Conservation (phyloP, 2,888 invertebrate species). For the Eupithecia exiguata region DNA sequence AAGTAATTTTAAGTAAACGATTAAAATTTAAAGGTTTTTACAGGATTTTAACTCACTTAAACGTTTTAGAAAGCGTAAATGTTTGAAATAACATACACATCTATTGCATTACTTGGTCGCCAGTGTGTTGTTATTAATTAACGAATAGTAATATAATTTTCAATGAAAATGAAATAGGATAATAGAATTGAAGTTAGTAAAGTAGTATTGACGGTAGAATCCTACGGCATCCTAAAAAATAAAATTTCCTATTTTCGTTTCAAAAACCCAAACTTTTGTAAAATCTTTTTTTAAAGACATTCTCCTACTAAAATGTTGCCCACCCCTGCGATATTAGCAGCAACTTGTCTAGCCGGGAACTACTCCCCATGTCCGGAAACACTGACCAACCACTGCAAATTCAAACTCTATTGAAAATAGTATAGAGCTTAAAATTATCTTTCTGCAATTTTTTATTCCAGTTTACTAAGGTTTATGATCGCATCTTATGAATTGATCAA, state of each 20-base stretch:
- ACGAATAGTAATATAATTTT: no score
- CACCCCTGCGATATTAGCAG: constrained; percentile 61
- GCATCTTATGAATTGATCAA: constrained; percentile 27
- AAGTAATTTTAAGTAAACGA: no score
- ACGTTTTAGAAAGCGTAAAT: no score
- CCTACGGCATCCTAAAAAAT: neutral
- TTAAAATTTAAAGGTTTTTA: no score
- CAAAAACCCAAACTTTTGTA: neutral
- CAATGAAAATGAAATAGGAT: neutral
- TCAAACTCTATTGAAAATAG: constrained; percentile 21
- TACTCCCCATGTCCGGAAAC: constrained; percentile 64
- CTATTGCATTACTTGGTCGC: no score
- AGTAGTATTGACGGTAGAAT: neutral
- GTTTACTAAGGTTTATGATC: neutral
- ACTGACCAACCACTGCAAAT: constrained; percentile 21
- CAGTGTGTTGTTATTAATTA: no score
- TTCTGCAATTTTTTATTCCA: constrained; percentile 2
- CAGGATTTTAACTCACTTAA: no score
- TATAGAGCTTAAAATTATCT: constrained; percentile 5
- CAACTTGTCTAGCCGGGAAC: constrained; percentile 68
- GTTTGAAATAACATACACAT: no score
- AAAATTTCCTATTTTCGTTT: neutral
- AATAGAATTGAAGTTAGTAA: neutral
- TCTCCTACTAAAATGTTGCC: constrained; percentile 39
- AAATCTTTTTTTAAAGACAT: neutral